Evolutionary conservation across 64 coral and sea anemone species (phyloP), one percentile per base, ranked within the genome.

Genomic region (Montipora foliosa): DNA sequence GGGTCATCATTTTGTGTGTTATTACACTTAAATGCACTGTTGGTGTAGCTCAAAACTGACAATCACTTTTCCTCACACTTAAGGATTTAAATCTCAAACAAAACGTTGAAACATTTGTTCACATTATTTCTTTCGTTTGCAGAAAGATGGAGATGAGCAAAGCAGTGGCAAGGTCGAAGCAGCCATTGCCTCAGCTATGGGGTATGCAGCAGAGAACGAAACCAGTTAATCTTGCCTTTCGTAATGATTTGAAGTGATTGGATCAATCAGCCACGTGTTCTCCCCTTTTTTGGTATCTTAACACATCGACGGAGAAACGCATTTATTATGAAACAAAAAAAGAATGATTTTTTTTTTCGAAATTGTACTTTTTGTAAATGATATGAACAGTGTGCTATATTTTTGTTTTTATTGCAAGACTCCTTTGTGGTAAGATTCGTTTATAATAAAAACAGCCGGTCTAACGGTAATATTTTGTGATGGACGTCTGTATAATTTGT

Each of bases 131-230:
- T 57, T 59, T 77, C 6, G 10, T 87, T 25, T 91, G 11, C 62
- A 97, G 96, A 97, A 97, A 97, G 96, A 97, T 70, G 96, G 96
- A 24, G 93, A 97, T 64, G 96, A 97, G 47, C 96, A 95, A 66
- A 97, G 96, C 19, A 97, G 93, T 75, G 96, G 96, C 7, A 92
- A 95, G 17, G 96, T 93, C 5, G 96, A 89, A 67, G 89, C 77
- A n/a, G 96, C 96, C 77, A 88, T 97, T 87, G 93, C 96, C 19
- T 79, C 78, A 12, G 96, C 93, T 5, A 97, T 97, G 96, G 92
- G 96, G 70, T 92, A 92, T 66, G 80, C 83, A 11, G 20, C 49
- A 47, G 87, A 89, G 17, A 76, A 59, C 14, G 87, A 89, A 60
- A 67, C 72, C 24, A 89, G 13, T 48, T 89, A 14, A 89, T 9